Percentiles rank a stretch among this genome's conserved stretches.
Evolutionary conservation across 2,888 invertebrate species (phyloP).

Genomic region (Xylota segnis): DNA sequence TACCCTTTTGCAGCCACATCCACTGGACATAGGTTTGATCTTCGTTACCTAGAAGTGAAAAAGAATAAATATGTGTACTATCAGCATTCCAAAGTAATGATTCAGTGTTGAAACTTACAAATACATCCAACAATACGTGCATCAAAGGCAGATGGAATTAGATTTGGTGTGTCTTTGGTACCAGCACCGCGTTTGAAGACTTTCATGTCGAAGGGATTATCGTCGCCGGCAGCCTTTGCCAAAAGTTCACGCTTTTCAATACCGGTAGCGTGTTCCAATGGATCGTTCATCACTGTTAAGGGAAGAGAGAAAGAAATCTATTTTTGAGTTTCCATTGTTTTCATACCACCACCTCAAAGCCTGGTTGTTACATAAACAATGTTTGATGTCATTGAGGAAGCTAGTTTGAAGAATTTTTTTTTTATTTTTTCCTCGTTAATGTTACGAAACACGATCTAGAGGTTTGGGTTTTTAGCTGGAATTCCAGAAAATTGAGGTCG

Average conservation of each 20-base stretch:
- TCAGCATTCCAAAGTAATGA: background rate
- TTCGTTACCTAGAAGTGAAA: conserved; percentile 89
- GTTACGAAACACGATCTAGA: conserved; percentile 41
- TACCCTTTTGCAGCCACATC: conserved; percentile 97
- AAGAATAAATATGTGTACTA: no score
- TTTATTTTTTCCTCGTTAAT: background rate
- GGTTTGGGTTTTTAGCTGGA: background rate
- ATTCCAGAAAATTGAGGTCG: background rate
- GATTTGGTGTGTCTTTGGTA: conserved; percentile 93
- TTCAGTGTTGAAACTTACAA: conserved; percentile 86
- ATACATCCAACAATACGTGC: conserved; percentile 97
- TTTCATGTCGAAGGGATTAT: conserved; percentile 94
- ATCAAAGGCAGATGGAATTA: conserved; percentile 95
- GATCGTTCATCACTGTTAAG: conserved; percentile 91
- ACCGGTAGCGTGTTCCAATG: conserved; percentile 96
- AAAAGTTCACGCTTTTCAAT: conserved; percentile 95
- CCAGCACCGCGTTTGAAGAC: conserved; percentile 92
- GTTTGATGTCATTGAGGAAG: conserved; percentile 12
- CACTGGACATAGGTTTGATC: conserved; percentile 95
- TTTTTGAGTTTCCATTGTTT: conserved; percentile 53
- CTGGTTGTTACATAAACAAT: conserved; percentile 71
- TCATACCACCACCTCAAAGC: background rate
- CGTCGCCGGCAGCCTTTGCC: conserved; percentile 94
- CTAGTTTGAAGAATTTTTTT: background rate
- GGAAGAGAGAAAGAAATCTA: conserved; percentile 37